phyloP scores from a whole-genome alignment of 1,140 invertebrate genomes.

The Diprion similis region DNA sequence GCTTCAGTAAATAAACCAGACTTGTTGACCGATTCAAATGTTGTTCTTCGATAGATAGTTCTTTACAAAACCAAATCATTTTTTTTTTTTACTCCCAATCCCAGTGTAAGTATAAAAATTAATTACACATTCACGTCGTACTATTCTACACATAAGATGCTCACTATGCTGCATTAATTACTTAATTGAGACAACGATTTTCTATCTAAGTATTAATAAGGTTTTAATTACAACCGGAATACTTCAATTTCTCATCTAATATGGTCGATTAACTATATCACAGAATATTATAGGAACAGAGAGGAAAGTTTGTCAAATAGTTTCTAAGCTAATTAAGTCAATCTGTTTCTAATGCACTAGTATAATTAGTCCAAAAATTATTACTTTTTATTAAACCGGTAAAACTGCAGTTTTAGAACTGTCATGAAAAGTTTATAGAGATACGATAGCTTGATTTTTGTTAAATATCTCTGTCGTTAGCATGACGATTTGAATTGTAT shows the following conservation, averaged over 20 bases:
- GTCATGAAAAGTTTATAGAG: too few species aligned
- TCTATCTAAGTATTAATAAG: background rate
- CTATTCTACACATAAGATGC: background rate
- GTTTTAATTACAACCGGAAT: background rate
- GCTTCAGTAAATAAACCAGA: background rate
- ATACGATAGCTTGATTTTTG: too few species aligned
- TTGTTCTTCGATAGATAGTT: background rate
- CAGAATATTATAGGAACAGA: too few species aligned
- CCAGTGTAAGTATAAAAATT: background rate
- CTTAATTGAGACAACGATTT: background rate
- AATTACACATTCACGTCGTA: slow-evolving; percentile 2
- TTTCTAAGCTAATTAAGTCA: too few species aligned
- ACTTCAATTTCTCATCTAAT: too few species aligned
- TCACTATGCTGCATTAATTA: background rate
- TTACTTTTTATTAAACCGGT: too few species aligned
- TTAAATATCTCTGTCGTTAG: too few species aligned
- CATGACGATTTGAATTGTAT: too few species aligned
- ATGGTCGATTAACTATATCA: background rate
- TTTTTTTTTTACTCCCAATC: background rate
- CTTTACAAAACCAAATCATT: background rate
- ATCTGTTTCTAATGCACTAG: too few species aligned
- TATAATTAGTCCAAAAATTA: too few species aligned
- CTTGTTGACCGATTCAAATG: background rate
- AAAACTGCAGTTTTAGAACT: too few species aligned
- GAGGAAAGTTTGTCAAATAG: too few species aligned